Evolutionary conservation across 2,888 invertebrate genomes (phyloP).

Genomic region (Limnephilus rhombicus): DNA sequence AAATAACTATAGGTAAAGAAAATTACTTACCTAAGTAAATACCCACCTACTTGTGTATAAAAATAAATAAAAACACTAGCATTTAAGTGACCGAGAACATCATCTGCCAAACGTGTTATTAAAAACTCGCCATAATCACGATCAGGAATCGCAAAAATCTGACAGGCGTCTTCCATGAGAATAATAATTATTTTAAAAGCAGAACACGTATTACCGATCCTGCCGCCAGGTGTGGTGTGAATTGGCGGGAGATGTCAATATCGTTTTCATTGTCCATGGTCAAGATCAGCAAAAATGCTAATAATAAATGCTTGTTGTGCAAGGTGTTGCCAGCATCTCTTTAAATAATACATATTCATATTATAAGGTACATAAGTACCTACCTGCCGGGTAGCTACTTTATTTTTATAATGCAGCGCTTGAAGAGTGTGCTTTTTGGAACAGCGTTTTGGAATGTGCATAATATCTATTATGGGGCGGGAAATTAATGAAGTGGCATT

Average conservation of each 20-base stretch:
- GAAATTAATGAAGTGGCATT: not conserved
- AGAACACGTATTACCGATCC: slow-evolving; percentile 10
- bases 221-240: slow-evolving; percentile 36
- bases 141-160: slow-evolving; percentile 35
- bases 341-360: slow-evolving; percentile 24
- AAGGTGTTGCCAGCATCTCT: slow-evolving; percentile 46
- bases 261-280: slow-evolving; percentile 46
- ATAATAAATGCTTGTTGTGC: not conserved
- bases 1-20: not conserved
- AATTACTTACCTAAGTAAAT: not conserved
- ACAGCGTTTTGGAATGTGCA: not conserved
- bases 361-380: slow-evolving; percentile 18
- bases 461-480: not conserved
- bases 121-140: slow-evolving; percentile 36
- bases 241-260: slow-evolving; percentile 31
- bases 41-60: not conserved
- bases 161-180: slow-evolving; percentile 11
- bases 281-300: slow-evolving; percentile 29
- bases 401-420: not conserved
- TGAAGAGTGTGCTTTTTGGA: not conserved
- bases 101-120: slow-evolving; percentile 44
- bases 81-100: slow-evolving; percentile 19
- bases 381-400: not conserved
- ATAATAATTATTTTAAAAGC: slow-evolving; percentile 12
- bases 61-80: not conserved